Conservation (phyloP, 2,113 vertebrate genomes). For the Hippocampus comes region DNA sequence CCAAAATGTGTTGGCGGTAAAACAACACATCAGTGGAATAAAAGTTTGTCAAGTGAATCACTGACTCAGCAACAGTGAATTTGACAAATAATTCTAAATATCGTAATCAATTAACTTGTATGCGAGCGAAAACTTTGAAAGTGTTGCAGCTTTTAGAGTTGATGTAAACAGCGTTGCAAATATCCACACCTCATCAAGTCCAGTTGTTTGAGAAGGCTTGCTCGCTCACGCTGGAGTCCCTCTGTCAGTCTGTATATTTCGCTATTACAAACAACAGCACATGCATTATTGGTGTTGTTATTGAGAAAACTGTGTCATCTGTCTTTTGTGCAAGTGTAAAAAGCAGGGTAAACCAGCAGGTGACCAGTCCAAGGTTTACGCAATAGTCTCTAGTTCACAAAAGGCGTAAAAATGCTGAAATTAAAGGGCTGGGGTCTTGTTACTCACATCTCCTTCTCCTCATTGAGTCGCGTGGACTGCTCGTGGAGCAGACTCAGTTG, state of each 20-base stretch:
- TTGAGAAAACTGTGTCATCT: neutral
- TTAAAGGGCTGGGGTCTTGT: neutral
- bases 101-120: neutral
- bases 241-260: slow-evolving; percentile 87
- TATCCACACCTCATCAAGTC: slow-evolving; percentile 84
- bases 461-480: slow-evolving; percentile 75
- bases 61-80: neutral
- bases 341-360: neutral
- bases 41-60: neutral
- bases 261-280: slow-evolving; percentile 58
- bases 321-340: neutral
- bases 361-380: no score
- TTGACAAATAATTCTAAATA: neutral
- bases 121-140: neutral
- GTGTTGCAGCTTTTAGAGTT: neutral
- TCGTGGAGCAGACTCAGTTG: slow-evolving; percentile 82
- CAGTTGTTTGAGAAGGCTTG: slow-evolving; percentile 85
- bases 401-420: neutral
- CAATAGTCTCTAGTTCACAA: neutral
- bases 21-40: neutral
- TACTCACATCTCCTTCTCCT: slow-evolving; percentile 88
- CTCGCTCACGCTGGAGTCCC: slow-evolving; percentile 83
- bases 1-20: neutral
- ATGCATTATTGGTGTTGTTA: neutral
- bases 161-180: neutral